Percentiles rank a stretch among this genome's conserved stretches.
These are phyloP conservation scores for Cichlasoma orientale DNA, from an alignment of 2,797 vertebrate genomes.

Conservation along the genomic window DNA sequence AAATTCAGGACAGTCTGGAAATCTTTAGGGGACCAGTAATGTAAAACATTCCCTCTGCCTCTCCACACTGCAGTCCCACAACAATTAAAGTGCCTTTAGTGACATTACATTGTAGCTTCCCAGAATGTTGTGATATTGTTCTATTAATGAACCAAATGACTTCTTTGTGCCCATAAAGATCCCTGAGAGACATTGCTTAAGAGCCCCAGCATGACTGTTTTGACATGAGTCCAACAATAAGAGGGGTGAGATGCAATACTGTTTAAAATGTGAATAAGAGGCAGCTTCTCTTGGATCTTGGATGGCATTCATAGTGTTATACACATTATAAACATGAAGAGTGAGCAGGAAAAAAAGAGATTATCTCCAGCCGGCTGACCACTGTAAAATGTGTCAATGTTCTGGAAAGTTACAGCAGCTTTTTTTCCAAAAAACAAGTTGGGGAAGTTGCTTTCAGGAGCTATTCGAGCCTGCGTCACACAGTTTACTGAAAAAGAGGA, in stretches of 20 bases:
- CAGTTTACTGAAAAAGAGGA: background rate
- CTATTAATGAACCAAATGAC: background rate
- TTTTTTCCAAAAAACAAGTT: background rate
- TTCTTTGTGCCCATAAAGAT: background rate
- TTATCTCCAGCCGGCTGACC: background rate
- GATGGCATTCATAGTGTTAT: background rate
- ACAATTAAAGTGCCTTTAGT: background rate
- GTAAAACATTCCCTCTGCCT: background rate
- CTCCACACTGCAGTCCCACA: background rate
- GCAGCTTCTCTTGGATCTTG: background rate
- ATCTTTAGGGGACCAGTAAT: background rate
- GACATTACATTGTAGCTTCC: background rate
- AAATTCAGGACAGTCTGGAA: background rate
- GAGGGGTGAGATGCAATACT: accelerated
- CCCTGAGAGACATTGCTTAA: background rate
- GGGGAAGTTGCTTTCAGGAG: background rate
- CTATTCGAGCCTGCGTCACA: background rate
- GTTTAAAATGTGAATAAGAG: background rate
- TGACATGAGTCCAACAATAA: background rate
- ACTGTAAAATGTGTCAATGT: background rate
- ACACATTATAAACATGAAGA: background rate
- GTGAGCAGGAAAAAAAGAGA: background rate
- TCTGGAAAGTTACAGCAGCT: background rate
- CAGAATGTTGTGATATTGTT: background rate
- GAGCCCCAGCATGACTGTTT: background rate